phyloP scores from a whole-genome alignment of 1,140 invertebrate species.

The Phenacoccus solenopsis region DNA sequence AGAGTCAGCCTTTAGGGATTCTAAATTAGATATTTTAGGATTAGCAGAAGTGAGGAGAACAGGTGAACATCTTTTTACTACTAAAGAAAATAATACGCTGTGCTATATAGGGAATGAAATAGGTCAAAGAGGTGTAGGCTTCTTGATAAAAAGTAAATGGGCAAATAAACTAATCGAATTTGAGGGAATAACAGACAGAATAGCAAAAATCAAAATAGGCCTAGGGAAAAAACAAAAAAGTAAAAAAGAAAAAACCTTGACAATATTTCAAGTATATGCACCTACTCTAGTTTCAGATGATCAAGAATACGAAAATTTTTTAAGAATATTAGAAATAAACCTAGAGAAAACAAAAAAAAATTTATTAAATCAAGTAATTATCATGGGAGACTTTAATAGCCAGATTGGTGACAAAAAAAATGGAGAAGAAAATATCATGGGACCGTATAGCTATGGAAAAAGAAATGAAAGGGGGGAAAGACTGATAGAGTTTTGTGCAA shows the following conservation, averaged over 20 bases:
- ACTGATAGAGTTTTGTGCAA: not conserved
- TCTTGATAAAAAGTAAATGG: not conserved
- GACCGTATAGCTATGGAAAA: conserved; percentile 5
- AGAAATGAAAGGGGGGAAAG: conserved; percentile 19
- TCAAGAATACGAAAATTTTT: conserved; percentile 5
- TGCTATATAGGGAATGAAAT: not conserved
- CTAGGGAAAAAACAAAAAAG: too few relatives aligned
- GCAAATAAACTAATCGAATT: not conserved
- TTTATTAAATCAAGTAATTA: not conserved
- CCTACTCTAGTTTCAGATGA: not conserved
- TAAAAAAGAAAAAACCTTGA: not conserved
- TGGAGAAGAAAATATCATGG: not conserved
- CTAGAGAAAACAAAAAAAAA: not conserved
- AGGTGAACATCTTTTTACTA: not conserved
- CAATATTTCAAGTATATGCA: conserved; percentile 14
- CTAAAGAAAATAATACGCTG: not conserved
- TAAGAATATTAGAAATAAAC: not conserved
- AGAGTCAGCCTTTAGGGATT: not conserved
- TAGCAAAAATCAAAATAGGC: not conserved
- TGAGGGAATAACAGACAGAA: not conserved
- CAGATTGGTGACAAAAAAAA: not conserved
- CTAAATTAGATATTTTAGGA: not conserved
- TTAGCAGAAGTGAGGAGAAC: conserved; percentile 12
- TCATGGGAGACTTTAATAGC: conserved; percentile 19
- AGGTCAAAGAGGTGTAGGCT: conserved; percentile 1